phyloP scores from a whole-genome alignment of 2,113 vertebrate species.

The Bungarus multicinctus region DNA sequence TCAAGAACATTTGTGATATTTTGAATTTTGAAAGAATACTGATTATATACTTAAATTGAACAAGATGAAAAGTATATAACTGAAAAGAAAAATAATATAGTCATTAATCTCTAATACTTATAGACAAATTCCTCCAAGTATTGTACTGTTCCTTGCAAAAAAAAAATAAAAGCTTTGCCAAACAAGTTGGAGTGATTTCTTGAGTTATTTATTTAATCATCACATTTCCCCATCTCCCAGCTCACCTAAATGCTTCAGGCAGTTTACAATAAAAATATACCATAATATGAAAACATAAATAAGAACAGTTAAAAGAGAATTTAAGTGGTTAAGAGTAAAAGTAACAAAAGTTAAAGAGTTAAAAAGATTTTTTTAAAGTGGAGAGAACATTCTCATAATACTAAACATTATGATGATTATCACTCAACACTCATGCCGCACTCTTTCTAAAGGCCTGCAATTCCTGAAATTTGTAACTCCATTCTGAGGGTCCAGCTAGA shows the following conservation, averaged over 20 bases:
- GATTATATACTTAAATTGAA: neutral
- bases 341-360: neutral
- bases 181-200: neutral
- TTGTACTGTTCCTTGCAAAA: neutral
- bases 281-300: neutral
- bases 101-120: neutral
- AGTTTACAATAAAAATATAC: neutral
- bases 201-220: neutral
- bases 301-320: neutral
- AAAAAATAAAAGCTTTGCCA: neutral
- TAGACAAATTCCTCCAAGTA: neutral
- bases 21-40: neutral
- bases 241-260: neutral
- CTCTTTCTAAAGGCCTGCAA: neutral
- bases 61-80: neutral
- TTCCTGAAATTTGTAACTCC: neutral
- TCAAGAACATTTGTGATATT: neutral
- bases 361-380: neutral
- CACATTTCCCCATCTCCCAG: neutral
- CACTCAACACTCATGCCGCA: neutral
- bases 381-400: neutral
- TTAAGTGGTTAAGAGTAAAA: neutral
- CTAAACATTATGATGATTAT: neutral
- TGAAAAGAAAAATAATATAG: neutral
- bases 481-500: neutral